Evolutionary conservation across 2,888 invertebrate genomes (phyloP).

Genomic region (Pollenia labialis): DNA sequence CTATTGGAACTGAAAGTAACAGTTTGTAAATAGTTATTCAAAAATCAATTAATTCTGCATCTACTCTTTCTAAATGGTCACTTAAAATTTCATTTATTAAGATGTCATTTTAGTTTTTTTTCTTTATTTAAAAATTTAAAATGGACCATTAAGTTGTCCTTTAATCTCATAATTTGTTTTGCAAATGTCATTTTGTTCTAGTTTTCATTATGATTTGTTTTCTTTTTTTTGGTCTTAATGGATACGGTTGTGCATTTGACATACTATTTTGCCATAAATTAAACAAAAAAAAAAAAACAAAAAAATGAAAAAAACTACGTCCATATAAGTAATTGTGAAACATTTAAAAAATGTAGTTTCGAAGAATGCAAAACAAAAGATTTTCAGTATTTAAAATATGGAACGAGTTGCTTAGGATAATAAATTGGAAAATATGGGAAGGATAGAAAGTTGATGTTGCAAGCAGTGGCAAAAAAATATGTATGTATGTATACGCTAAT

Average conservation of each 20-base stretch:
- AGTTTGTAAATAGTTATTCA: too few species aligned
- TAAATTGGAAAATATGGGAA: too few species aligned
- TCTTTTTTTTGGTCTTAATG: too few species aligned
- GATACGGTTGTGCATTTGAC: constrained; percentile 11
- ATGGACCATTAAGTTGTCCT: too few species aligned
- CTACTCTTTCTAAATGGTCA: too few species aligned
- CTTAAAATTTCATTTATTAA: background rate
- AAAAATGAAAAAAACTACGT: background rate
- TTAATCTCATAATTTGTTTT: background rate
- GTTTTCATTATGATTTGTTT: constrained; percentile 16
- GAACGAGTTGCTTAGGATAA: background rate
- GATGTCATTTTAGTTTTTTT: background rate
- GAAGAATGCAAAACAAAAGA: background rate
- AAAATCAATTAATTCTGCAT: too few species aligned
- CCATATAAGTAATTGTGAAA: constrained; percentile 11
- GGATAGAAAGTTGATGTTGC: too few species aligned
- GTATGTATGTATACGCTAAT: too few species aligned
- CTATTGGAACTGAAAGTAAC: too few species aligned
- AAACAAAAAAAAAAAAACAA: background rate
- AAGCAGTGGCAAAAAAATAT: too few species aligned
- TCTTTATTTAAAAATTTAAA: background rate
- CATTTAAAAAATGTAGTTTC: too few species aligned
- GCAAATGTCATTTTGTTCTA: constrained; percentile 3
- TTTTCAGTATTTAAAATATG: background rate
- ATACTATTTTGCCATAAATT: constrained; percentile 4